Percentiles rank a stretch among this genome's conserved stretches.
Evolutionary conservation across 2,888 invertebrate species (phyloP).

Genomic region (Parnassius glacialis): DNA sequence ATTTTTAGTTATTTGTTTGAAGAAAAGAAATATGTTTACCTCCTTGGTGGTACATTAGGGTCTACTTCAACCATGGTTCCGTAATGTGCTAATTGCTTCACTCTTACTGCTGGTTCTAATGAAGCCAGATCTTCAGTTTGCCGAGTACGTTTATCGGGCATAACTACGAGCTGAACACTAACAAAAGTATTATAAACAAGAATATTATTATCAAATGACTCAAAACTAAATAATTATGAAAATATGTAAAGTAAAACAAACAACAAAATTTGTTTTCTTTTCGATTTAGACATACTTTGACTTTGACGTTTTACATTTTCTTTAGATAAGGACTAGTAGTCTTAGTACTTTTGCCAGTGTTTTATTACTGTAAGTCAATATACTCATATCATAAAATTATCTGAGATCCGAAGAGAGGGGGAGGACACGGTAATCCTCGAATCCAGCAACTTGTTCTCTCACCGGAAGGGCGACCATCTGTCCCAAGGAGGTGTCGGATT

Average conservation of each 20-base stretch:
- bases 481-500: too few relatives aligned
- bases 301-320: conserved; percentile 2
- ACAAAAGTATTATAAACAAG: neutral
- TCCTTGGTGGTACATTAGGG: conserved; percentile 86
- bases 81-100: conserved; percentile 84
- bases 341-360: too few relatives aligned
- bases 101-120: conserved; percentile 84
- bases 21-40: conserved; percentile 71
- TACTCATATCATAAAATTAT: too few relatives aligned
- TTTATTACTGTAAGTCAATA: too few relatives aligned
- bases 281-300: neutral
- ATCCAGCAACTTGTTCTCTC: too few relatives aligned
- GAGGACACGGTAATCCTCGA: too few relatives aligned
- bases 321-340: neutral
- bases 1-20: too few relatives aligned
- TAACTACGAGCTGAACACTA: neutral
- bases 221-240: neutral
- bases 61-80: conserved; percentile 88
- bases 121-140: conserved; percentile 56
- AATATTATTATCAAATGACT: neutral
- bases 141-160: conserved; percentile 23
- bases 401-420: too few relatives aligned
- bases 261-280: conserved; percentile 1
- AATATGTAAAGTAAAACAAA: neutral
- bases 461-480: too few relatives aligned